Evolutionary conservation across 2,113 vertebrate genomes (phyloP).

Genomic region (Australoheros scitulus): DNA sequence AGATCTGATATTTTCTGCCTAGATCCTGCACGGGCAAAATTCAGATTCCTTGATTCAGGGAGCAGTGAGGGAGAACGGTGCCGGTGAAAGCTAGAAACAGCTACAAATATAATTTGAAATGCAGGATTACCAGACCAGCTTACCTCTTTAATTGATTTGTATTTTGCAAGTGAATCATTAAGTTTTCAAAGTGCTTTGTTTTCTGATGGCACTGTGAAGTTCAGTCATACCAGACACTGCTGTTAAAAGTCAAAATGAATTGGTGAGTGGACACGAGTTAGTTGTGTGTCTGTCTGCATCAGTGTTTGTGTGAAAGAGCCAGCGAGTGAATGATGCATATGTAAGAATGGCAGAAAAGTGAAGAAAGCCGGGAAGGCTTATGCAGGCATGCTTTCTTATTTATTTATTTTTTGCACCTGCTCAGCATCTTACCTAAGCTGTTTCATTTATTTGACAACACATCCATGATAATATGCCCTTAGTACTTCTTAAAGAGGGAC

Average conservation of each 20-base stretch:
- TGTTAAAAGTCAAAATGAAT: background rate
- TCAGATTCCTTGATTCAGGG: background rate
- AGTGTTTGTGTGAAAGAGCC: constrained; percentile 9
- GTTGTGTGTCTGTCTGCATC: background rate
- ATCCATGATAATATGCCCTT: background rate
- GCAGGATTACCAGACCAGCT: background rate
- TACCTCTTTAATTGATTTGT: background rate
- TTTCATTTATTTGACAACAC: constrained; percentile 14
- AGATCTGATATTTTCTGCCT: background rate
- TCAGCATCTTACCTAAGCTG: background rate
- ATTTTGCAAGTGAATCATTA: background rate
- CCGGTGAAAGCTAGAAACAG: background rate
- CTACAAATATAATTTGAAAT: background rate
- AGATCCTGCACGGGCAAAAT: background rate
- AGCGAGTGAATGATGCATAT: constrained; percentile 1
- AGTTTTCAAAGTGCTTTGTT: background rate
- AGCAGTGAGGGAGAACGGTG: background rate
- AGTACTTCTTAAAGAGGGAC: constrained; percentile 4
- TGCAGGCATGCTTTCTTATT: constrained; percentile 6
- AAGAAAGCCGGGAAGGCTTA: background rate
- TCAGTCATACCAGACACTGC: background rate
- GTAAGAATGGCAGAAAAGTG: background rate
- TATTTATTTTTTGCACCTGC: background rate
- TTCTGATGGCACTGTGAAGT: background rate
- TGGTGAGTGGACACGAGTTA: background rate